Conservation (phyloP, 2,888 invertebrate genomes). For the Xylota sylvarum region DNA sequence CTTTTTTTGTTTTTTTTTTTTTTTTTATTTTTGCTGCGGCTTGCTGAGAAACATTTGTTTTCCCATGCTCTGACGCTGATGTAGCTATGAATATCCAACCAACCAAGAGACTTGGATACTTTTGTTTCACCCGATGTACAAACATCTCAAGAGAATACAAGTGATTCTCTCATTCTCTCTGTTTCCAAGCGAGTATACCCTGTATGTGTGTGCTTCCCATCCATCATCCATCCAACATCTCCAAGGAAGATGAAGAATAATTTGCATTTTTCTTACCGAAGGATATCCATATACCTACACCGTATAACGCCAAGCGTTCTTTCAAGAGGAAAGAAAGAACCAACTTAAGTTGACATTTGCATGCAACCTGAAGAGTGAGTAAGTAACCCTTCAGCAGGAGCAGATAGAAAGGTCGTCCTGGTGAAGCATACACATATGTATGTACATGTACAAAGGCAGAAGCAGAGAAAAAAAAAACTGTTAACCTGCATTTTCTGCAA, state of each 20-base stretch:
- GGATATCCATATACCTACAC: conserved; percentile 49
- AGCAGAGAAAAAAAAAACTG: not conserved
- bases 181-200: conserved; percentile 24
- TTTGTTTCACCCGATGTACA: conserved; percentile 67
- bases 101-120: conserved; percentile 63
- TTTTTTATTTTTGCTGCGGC: not conserved
- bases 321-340: conserved; percentile 60
- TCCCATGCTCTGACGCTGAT: conserved; percentile 35
- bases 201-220: conserved; percentile 47
- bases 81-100: conserved; percentile 63
- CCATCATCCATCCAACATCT: conserved; percentile 59
- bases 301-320: conserved; percentile 33
- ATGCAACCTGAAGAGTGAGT: conserved; percentile 77
- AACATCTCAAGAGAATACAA: conserved; percentile 63
- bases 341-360: conserved; percentile 83
- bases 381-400: conserved; percentile 70
- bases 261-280: conserved; percentile 73
- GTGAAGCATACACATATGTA: conserved; percentile 10
- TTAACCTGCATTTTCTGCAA: conserved; percentile 66
- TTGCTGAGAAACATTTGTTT: conserved; percentile 63
- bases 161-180: conserved; percentile 62
- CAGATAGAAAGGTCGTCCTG: conserved; percentile 66
- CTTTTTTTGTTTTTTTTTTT: conserved; percentile 4
- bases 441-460: no score
- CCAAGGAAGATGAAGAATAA: conserved; percentile 62